Evolutionary conservation across 2,113 vertebrate genomes (phyloP).

Genomic region (Turnix velox): DNA sequence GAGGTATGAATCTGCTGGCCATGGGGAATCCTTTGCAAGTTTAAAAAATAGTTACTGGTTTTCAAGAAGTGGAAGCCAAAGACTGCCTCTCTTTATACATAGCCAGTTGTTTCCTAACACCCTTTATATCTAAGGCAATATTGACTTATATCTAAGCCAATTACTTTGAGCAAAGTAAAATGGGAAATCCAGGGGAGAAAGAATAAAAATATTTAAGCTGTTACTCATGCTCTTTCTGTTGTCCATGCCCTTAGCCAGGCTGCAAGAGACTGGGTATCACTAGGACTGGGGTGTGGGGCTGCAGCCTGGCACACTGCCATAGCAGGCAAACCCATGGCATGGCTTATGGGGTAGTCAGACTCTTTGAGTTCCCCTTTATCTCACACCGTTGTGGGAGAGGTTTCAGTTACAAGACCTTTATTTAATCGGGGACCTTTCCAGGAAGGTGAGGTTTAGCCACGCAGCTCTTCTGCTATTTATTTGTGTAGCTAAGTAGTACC

Average conservation of each 20-base stretch:
- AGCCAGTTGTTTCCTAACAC: background rate
- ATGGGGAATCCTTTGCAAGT: background rate
- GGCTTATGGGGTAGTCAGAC: accelerated
- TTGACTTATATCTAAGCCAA: background rate
- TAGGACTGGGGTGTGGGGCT: background rate
- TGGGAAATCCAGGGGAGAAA: background rate
- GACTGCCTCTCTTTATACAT: background rate
- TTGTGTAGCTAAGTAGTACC: background rate
- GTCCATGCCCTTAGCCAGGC: background rate
- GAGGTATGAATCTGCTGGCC: background rate
- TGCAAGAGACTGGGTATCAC: background rate
- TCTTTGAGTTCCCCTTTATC: background rate
- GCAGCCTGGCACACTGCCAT: background rate
- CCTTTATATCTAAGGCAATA: accelerated
- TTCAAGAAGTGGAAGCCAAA: background rate
- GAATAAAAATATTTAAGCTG: background rate
- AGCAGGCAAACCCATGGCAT: accelerated
- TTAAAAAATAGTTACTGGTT: background rate
- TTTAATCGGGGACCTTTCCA: background rate
- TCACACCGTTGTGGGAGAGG: background rate
- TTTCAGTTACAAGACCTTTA: background rate
- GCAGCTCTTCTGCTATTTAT: background rate
- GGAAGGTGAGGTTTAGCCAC: background rate
- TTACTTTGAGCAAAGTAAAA: background rate
- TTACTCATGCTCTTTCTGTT: background rate